phyloP scores from a whole-genome alignment of 2,113 vertebrate species.

The Lathamus discolor region DNA sequence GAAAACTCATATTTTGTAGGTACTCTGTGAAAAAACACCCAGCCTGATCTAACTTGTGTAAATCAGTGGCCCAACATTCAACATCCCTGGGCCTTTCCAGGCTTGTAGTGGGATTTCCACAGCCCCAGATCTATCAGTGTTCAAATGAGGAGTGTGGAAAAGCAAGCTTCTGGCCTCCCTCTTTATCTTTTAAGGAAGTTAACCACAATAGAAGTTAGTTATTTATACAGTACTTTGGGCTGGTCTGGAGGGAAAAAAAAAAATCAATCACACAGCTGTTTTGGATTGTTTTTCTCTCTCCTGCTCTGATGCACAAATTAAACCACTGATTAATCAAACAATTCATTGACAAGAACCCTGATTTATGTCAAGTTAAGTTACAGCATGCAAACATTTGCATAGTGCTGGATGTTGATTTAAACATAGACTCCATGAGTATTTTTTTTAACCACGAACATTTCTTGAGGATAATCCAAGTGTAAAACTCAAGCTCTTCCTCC shows the following conservation, averaged over 20 bases:
- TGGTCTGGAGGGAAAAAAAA: not conserved
- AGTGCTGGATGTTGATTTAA: conserved; percentile 18
- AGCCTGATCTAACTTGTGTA: not conserved
- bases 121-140: not conserved
- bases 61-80: not conserved
- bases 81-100: not conserved
- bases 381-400: conserved; percentile 36
- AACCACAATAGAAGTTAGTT: not conserved
- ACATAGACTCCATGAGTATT: not conserved
- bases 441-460: conserved; percentile 8
- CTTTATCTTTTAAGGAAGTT: conserved; percentile 31
- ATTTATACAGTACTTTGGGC: conserved; percentile 3
- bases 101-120: not conserved
- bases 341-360: conserved; percentile 37
- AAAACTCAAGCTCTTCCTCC: conserved; percentile 18
- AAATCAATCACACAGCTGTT: conserved; percentile 13
- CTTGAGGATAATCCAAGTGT: not conserved
- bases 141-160: not conserved
- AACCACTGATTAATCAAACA: conserved; percentile 44
- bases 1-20: not conserved
- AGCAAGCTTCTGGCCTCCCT: not conserved
- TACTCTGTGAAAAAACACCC: not conserved
- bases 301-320: conserved; percentile 31
- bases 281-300: conserved; percentile 1
- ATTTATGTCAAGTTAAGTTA: not conserved